Evolutionary conservation across 1,140 invertebrate species (phyloP), one percentile per base, ranked within the genome.

Genomic region (Caenorhabditis latens): DNA sequence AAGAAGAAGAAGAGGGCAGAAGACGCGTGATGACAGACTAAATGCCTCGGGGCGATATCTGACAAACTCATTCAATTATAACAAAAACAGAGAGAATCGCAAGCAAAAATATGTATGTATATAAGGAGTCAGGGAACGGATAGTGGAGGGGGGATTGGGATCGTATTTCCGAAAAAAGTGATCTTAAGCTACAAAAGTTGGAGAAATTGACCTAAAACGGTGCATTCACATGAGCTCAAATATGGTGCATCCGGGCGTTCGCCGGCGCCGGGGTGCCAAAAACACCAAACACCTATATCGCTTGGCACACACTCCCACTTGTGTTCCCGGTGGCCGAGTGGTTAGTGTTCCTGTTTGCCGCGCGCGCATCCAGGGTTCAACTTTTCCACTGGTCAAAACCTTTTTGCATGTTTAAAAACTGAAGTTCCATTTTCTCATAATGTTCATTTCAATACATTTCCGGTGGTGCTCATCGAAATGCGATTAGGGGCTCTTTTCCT

Each of bases 41-140:
- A 40, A 79, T 79, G 71, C 71, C 71, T 79, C 46, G n/a, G 71
- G 71, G 32, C 32, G 32, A 46, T n/a, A 79, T 79, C 71, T 79
- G 71, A 48, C 46, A 79, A 79, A 50, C 71, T 79, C 71, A 79
- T 79, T 79, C 46, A 50, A 79, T 79, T 79, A 79, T 50, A 63
- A 63, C 8, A 32, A 32, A 32, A 32, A 32, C 32, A 32, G 32
- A 32, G 32, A 32, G 32, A 32, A 32, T 32, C 1, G 32, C 32
- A 63, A 13, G 71, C 14, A 46, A 43, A 50, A 50, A 50, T 16
- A 19, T 32, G 42, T 5, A 50, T 5, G 71, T 11, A 11, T 19
- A 50, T 7, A 79, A 79, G n/a, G 24, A 13, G 8, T 13, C 48
- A 63, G 32, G 14, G 65, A 71, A 43, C 65, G 1, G 8, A n/a